These are phyloP conservation scores for Chionis minor DNA, from an alignment of 2,113 vertebrate genomes.

Conservation along the genomic window DNA sequence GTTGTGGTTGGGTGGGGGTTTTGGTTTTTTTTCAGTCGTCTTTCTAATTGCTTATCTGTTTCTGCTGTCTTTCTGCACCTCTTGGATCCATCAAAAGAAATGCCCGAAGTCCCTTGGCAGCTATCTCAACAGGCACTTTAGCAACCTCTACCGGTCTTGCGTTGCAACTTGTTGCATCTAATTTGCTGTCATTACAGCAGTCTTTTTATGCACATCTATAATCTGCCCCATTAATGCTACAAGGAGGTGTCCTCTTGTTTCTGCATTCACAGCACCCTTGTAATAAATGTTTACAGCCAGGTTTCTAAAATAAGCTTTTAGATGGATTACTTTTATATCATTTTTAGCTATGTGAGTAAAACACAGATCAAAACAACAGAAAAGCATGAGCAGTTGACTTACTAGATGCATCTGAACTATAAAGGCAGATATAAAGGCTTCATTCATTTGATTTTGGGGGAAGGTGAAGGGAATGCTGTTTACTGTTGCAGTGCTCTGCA, in stretches of 20 bases:
- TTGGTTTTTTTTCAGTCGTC: neutral
- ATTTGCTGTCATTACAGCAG: neutral
- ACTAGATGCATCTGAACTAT: neutral
- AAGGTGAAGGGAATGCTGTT: neutral
- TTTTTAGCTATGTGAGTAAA: neutral
- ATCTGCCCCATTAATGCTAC: neutral
- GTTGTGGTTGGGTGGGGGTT: neutral
- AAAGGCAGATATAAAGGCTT: neutral
- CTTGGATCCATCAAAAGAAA: neutral
- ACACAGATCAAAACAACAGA: neutral
- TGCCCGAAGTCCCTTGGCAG: neutral
- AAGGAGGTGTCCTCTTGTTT: neutral
- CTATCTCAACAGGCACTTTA: neutral
- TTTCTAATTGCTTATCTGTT: neutral
- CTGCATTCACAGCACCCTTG: neutral
- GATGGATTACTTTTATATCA: neutral
- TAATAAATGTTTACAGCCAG: neutral
- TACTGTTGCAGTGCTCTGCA: neutral
- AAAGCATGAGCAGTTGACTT: neutral
- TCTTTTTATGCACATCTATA: neutral
- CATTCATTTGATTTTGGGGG: neutral
- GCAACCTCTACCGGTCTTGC: neutral
- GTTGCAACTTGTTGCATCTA: neutral
- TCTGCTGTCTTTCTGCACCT: neutral
- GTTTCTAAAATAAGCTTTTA: neutral